A percentile compares a stretch with the other conserved stretches of the same genome.
These are phyloP conservation scores for Mormyrus iriodes DNA, from an alignment of 2,113 vertebrate genomes.

Conservation along the genomic window DNA sequence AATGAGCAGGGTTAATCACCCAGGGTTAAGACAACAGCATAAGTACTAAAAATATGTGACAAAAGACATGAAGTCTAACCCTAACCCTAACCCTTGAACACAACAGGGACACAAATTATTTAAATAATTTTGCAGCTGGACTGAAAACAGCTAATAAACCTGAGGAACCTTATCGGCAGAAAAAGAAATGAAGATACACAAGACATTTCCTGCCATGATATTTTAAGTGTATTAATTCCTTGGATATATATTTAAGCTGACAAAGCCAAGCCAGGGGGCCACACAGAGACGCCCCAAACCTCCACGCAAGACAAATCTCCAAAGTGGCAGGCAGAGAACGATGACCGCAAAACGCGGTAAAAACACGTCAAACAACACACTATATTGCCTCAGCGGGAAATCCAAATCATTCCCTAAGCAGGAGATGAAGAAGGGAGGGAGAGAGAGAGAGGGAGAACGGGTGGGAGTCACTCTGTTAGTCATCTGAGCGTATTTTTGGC, in stretches of 20 bases:
- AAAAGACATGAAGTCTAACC: background rate
- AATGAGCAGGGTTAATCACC: background rate
- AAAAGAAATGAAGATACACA: background rate
- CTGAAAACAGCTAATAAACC: background rate
- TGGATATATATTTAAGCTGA: background rate
- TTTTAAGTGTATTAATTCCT: background rate
- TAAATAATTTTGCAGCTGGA: background rate
- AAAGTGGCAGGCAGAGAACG: background rate
- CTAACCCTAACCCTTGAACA: background rate
- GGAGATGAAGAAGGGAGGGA: background rate
- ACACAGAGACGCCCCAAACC: background rate
- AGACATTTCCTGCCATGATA: background rate
- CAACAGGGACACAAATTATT: background rate
- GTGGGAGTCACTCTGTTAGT: background rate
- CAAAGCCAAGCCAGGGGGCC: background rate
- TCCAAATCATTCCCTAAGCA: background rate
- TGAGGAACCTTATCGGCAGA: background rate
- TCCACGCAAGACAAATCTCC: background rate
- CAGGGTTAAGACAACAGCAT: background rate
- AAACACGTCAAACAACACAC: background rate
- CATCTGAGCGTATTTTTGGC: background rate
- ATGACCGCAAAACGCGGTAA: background rate
- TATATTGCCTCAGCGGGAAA: background rate
- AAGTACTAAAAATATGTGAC: background rate
- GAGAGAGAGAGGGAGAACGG: background rate